These are phyloP conservation scores for Stigmatopora nigra DNA, from an alignment of 2,113 vertebrate species.

Conservation along the genomic window DNA sequence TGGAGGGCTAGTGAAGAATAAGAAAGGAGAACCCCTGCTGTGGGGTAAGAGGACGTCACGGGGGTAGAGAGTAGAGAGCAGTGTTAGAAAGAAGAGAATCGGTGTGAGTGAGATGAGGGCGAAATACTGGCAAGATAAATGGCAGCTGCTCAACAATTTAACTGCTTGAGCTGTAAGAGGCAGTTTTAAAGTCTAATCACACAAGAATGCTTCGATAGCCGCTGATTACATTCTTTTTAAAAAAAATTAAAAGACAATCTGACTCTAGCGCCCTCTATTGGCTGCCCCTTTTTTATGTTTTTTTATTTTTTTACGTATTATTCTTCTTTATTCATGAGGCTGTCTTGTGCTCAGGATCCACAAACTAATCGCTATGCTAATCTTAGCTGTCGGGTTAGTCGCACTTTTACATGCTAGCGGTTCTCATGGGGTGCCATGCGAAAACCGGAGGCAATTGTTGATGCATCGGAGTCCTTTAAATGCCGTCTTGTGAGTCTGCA, in stretches of 20 bases:
- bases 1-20: neutral
- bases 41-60: neutral
- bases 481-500: neutral
- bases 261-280: slow-evolving; percentile 85
- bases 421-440: neutral
- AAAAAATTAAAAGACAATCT: slow-evolving; percentile 32
- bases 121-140: slow-evolving; percentile 12
- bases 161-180: slow-evolving; percentile 13
- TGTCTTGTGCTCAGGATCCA: slow-evolving; percentile 27
- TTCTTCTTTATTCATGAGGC: slow-evolving; percentile 52
- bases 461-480: slow-evolving; percentile 18
- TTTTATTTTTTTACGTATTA: slow-evolving; percentile 47
- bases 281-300: slow-evolving; percentile 66
- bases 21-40: slow-evolving; percentile 7
- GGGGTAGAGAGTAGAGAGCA: slow-evolving; percentile 1
- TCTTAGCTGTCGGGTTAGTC: slow-evolving; percentile 41
- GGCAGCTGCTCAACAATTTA: slow-evolving; percentile 22
- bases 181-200: slow-evolving; percentile 40
- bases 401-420: slow-evolving; percentile 27
- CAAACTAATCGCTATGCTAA: slow-evolving; percentile 64
- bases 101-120: slow-evolving; percentile 7
- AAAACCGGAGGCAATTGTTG: slow-evolving; percentile 16
- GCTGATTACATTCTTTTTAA: slow-evolving; percentile 44
- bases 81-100: neutral
- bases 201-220: slow-evolving; percentile 32